A percentile compares a stretch with the other conserved stretches of the same genome.
Conservation (phyloP, 2,113 vertebrate genomes). For the Antechinus flavipes region DNA sequence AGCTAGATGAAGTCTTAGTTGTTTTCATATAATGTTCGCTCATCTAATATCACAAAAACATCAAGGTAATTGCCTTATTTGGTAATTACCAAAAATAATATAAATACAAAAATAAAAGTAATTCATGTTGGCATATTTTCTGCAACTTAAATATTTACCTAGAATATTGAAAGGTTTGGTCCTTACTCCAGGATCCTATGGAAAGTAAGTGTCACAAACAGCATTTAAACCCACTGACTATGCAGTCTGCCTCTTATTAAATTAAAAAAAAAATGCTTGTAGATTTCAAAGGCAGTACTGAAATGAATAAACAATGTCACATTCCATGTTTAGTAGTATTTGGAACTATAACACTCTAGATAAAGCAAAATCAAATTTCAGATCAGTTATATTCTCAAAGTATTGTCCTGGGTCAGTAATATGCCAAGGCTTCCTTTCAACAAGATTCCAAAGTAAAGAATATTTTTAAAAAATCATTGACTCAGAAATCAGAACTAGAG, state of each 20-base stretch:
- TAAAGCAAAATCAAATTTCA: too few relatives aligned
- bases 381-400: too few relatives aligned
- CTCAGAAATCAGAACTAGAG: not conserved
- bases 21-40: not conserved
- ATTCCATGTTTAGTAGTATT: not conserved
- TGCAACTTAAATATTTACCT: not conserved
- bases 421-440: not conserved
- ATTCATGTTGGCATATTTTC: not conserved
- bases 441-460: not conserved
- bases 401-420: not conserved
- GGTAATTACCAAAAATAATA: not conserved
- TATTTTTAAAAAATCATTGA: not conserved
- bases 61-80: not conserved
- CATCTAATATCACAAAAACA: not conserved
- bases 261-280: not conserved
- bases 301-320: not conserved
- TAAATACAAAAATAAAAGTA: not conserved
- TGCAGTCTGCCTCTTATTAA: not conserved
- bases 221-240: not conserved
- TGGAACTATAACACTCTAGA: too few relatives aligned
- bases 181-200: not conserved
- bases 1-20: not conserved
- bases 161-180: not conserved
- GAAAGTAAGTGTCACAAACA: not conserved
- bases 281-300: not conserved